Evolutionary conservation across 2,888 invertebrate genomes (phyloP), one percentile per base, ranked within the genome.

Genomic region (Lissocephala sabroskyi): DNA sequence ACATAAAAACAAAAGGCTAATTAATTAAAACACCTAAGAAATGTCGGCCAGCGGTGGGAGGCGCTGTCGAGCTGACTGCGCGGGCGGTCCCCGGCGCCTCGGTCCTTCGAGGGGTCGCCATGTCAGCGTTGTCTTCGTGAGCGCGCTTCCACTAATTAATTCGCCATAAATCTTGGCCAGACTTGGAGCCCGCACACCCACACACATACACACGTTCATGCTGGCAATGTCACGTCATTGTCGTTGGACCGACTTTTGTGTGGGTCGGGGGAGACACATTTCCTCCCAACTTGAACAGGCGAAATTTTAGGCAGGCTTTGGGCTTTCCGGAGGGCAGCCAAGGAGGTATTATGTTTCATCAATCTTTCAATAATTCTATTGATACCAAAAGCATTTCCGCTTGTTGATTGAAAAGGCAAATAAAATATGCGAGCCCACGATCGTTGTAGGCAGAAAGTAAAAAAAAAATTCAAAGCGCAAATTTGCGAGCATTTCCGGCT

Each of bases 1-100:
- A 51, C 61, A 70, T 77, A 59, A 59, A 71, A 71, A 74, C 77
- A 77, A 74, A 71, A 71, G 74, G 70, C 71, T 71, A 71, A 71
- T 71, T 71, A 71, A 71, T 71, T 71, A 77, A 71, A 71, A 71
- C 71, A 71, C 71, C 77, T 60, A 74, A 49, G 49, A n/a, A 23
- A 23, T 23, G 23, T 3, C 53, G 46, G 49, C 59, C 42, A 33
- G 33, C 13, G n/a, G 33, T 33, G 33, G 3, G 4, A 23, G 23
- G 7, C 23, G 7, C 23, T 23, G 23, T 23, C 23, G 3, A 23
- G 3, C 23, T 23, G n/a, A n/a, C n/a, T n/a, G n/a, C n/a, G n/a
- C n/a, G n/a, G n/a, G n/a, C n/a, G n/a, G n/a, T n/a, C n/a, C n/a
- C n/a, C n/a, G n/a, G n/a, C n/a, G n/a, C n/a, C n/a, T n/a, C n/a